Evolutionary conservation across 2,797 vertebrate genomes (phyloP).

Genomic region (Halcyon badia): DNA sequence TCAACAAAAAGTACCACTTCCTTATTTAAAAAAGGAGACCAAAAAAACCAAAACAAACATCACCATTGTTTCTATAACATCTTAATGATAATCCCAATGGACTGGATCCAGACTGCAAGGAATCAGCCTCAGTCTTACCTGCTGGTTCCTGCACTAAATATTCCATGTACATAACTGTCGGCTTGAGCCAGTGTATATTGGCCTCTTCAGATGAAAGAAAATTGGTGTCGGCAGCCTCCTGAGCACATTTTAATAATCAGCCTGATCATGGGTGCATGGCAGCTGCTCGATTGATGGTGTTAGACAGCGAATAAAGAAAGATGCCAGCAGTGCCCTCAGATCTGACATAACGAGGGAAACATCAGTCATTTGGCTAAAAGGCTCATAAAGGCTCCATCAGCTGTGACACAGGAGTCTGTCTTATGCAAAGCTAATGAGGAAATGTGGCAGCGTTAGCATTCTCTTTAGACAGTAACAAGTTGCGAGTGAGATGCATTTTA

Average conservation of each 20-base stretch:
- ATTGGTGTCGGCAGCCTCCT: constrained; percentile 77
- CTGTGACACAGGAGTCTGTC: constrained; percentile 81
- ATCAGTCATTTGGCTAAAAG: constrained; percentile 85
- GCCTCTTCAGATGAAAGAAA: constrained; percentile 81
- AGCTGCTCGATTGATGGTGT: constrained; percentile 83
- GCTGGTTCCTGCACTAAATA: constrained; percentile 71
- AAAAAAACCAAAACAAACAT: neutral
- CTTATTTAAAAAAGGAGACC: neutral
- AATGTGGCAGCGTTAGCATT: constrained; percentile 76
- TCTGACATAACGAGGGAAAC: constrained; percentile 83
- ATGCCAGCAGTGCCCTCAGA: constrained; percentile 84
- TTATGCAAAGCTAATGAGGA: constrained; percentile 82
- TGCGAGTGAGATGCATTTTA: constrained; percentile 76
- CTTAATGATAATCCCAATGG: neutral
- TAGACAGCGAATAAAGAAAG: constrained; percentile 83
- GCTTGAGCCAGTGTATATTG: constrained; percentile 66
- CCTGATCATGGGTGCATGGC: constrained; percentile 80
- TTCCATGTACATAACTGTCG: constrained; percentile 59
- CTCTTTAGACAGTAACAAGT: constrained; percentile 79
- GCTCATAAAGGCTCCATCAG: constrained; percentile 83
- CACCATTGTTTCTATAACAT: neutral
- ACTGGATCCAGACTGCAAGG: constrained; percentile 1
- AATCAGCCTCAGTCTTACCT: constrained; percentile 54
- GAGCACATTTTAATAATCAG: constrained; percentile 85
- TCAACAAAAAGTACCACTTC: neutral